These are phyloP conservation scores for Latrodectus geometricus DNA, from an alignment of 1,140 invertebrate species.

Conservation along the genomic window DNA sequence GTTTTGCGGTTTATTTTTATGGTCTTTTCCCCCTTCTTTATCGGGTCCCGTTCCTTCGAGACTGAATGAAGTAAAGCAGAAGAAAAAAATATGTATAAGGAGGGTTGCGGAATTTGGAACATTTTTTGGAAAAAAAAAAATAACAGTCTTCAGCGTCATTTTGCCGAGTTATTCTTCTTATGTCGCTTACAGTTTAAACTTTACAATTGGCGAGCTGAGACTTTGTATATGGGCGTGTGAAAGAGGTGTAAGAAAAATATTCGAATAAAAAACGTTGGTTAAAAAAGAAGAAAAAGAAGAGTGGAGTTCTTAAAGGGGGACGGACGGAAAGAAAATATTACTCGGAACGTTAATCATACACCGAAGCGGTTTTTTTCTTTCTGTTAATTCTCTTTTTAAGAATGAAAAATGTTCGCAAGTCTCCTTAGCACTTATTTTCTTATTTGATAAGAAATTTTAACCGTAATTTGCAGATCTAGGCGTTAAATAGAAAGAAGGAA, in stretches of 20 bases:
- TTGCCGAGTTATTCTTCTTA: conserved; percentile 47
- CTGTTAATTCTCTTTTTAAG: not conserved
- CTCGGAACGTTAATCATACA: not conserved
- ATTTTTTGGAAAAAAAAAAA: conserved; percentile 10
- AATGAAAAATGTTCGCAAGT: not conserved
- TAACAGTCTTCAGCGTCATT: conserved; percentile 44
- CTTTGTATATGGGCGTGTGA: not conserved
- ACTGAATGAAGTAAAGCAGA: conserved; percentile 4
- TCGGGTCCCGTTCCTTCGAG: conserved; percentile 28
- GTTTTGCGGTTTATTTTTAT: conserved; percentile 57
- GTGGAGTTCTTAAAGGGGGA: not conserved
- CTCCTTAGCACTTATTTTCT: not conserved
- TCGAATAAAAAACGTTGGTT: not conserved
- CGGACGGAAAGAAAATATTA: not conserved
- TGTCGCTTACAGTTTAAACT: conserved; percentile 35
- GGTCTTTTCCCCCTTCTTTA: conserved; percentile 36
- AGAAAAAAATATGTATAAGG: not conserved
- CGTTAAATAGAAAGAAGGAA: not conserved
- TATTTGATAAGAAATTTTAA: not conserved
- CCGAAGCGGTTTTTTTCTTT: not conserved
- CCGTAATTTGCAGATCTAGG: not conserved
- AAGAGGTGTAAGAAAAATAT: not conserved
- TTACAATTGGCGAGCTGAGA: conserved; percentile 37
- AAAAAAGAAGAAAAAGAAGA: not conserved
- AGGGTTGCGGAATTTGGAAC: not conserved